A percentile compares a stretch with the other conserved stretches of the same genome.
These are phyloP conservation scores for Melieria crassipennis DNA, from an alignment of 2,888 invertebrate species.

Conservation along the genomic window DNA sequence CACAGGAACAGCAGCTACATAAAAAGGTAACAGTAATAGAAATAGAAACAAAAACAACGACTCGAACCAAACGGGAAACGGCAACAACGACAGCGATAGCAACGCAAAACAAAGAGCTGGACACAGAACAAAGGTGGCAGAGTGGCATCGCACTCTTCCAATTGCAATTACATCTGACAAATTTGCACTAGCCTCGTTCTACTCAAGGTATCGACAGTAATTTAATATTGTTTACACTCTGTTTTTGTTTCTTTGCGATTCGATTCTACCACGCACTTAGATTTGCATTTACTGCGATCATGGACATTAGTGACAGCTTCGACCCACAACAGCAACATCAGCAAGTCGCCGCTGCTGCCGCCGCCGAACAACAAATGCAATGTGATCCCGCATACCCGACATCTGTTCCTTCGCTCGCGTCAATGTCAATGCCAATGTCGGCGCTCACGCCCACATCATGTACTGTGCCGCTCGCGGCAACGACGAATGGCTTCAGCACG, in stretches of 20 bases:
- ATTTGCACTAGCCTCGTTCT: not conserved
- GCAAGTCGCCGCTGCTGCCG: conserved; percentile 34
- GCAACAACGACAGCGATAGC: too few species aligned
- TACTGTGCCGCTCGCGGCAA: not conserved
- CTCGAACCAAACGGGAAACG: too few species aligned
- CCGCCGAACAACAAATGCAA: conserved; percentile 44
- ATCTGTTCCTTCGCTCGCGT: conserved; percentile 1
- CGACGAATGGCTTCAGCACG: conserved; percentile 26
- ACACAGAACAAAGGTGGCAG: conserved; percentile 25
- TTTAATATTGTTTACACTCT: not conserved
- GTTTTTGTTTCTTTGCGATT: not conserved
- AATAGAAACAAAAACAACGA: too few species aligned
- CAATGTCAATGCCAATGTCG: conserved; percentile 33
- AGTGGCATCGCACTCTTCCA: not conserved
- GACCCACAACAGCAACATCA: conserved; percentile 41
- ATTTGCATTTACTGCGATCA: conserved; percentile 29
- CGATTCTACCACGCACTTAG: not conserved
- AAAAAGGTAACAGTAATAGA: too few species aligned
- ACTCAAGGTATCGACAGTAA: not conserved
- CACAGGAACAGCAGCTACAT: too few species aligned
- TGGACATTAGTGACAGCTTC: conserved; percentile 46
- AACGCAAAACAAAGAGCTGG: conserved; percentile 15
- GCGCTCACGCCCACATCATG: conserved; percentile 4
- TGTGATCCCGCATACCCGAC: conserved; percentile 36
- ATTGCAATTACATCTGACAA: not conserved